Evolutionary conservation across 2,797 vertebrate species (phyloP).

Genomic region (Tenualosa thibaudeaui): DNA sequence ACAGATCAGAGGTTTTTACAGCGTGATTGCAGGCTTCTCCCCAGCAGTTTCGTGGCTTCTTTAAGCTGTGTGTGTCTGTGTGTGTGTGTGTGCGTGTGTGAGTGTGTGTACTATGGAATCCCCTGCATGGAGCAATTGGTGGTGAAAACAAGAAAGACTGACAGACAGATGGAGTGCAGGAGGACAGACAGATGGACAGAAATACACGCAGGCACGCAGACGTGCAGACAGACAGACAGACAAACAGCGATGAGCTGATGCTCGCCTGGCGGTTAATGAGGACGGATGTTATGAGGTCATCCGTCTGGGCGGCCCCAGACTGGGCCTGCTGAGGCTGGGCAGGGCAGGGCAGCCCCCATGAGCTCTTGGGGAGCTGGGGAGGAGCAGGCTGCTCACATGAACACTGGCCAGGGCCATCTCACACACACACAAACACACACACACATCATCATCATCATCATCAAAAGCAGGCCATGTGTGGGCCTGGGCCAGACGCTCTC

Average conservation of each 20-base stretch:
- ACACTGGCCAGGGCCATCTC: background rate
- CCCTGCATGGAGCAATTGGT: background rate
- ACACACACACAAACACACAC: slow-evolving; percentile 28
- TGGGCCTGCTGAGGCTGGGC: background rate
- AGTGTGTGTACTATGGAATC: slow-evolving; percentile 20
- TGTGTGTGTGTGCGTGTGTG: background rate
- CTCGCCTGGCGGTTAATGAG: slow-evolving; percentile 20
- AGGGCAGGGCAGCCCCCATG: background rate
- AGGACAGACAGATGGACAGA: background rate
- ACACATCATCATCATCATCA: background rate
- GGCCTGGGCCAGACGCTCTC: slow-evolving; percentile 46
- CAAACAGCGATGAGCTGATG: background rate
- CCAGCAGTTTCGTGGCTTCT: slow-evolving; percentile 20
- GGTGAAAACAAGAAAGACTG: background rate
- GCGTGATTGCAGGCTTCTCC: slow-evolving; percentile 48
- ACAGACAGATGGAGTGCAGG: background rate
- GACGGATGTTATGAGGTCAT: slow-evolving; percentile 13
- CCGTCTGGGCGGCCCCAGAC: background rate
- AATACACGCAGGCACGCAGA: background rate
- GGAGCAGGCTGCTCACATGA: background rate
- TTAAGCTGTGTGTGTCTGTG: background rate
- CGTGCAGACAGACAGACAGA: background rate
- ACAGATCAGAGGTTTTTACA: slow-evolving; percentile 46
- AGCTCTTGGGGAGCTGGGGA: background rate
- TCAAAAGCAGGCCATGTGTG: slow-evolving; percentile 51